Conservation (phyloP, 2,888 invertebrate species). For the Perdita meconis region DNA sequence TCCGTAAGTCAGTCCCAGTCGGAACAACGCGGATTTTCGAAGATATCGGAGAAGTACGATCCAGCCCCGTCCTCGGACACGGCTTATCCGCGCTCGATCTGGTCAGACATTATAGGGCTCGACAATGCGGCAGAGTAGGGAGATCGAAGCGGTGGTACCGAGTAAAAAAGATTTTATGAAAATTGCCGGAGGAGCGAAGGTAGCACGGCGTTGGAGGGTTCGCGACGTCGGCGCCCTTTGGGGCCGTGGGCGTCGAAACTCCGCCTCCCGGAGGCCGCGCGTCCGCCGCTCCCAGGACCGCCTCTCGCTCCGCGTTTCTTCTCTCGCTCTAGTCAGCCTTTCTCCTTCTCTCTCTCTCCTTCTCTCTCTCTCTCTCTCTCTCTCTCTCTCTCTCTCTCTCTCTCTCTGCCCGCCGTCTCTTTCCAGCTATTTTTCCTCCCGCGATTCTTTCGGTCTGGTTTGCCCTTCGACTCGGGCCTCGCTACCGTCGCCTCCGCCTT, state of each 20-base stretch:
- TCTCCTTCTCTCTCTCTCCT: neutral
- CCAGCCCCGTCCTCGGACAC: constrained; percentile 28
- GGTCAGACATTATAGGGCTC: constrained; percentile 75
- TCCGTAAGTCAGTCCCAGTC: constrained; percentile 30
- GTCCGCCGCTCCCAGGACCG: constrained; percentile 46
- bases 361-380: neutral
- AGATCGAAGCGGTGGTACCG: neutral
- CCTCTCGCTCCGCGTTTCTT: constrained; percentile 25
- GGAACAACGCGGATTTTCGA: constrained; percentile 56
- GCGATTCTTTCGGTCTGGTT: neutral
- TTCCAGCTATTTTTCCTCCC: constrained; percentile 21
- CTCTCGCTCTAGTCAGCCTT: constrained; percentile 4
- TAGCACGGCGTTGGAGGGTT: constrained; percentile 19
- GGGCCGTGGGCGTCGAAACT: constrained; percentile 61
- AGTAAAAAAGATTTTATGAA: constrained; percentile 59
- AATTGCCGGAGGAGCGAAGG: constrained; percentile 35
- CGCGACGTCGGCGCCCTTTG: constrained; percentile 36
- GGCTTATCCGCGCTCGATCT: constrained; percentile 74
- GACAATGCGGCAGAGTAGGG: constrained; percentile 48
- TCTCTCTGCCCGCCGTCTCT: neutral
- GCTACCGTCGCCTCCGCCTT: constrained; percentile 11
- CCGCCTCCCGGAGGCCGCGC: constrained; percentile 46
- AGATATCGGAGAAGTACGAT: constrained; percentile 74
- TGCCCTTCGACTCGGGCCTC: constrained; percentile 6
- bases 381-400: constrained; percentile 19